A percentile compares a stretch with the other conserved stretches of the same genome.
Evolutionary conservation across 2,888 invertebrate genomes (phyloP).

Genomic region (Microdon myrmicae): DNA sequence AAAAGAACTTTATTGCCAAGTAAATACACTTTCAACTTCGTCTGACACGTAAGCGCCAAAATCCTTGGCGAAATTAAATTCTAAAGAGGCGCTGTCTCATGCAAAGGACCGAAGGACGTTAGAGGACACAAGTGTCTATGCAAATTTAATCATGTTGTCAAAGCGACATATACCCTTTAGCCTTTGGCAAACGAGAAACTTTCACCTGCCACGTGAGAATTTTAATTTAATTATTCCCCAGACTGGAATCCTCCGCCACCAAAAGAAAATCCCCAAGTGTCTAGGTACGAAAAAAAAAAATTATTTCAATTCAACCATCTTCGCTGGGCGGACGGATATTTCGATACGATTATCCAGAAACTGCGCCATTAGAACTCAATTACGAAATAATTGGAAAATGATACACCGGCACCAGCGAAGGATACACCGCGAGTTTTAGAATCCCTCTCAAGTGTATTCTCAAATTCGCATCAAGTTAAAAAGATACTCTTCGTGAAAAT

Average conservation of each 20-base stretch:
- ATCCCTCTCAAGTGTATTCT: slow-evolving; percentile 39
- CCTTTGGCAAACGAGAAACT: slow-evolving; percentile 35
- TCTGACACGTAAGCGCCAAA: slow-evolving; percentile 5
- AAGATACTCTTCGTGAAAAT: slow-evolving; percentile 28
- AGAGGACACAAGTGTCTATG: slow-evolving; percentile 36
- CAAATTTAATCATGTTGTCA: slow-evolving; percentile 50
- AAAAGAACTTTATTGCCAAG: too few species aligned
- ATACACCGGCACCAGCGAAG: slow-evolving; percentile 23
- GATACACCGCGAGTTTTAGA: background rate
- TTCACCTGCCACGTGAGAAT: slow-evolving; percentile 51
- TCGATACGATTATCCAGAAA: slow-evolving; percentile 29
- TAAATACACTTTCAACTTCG: background rate
- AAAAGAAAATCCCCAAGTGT: slow-evolving; percentile 21
- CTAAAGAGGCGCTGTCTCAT: slow-evolving; percentile 14
- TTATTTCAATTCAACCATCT: slow-evolving; percentile 20
- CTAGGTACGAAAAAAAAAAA: slow-evolving; percentile 16
- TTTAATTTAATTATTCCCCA: slow-evolving; percentile 51
- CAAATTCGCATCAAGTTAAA: slow-evolving; percentile 18
- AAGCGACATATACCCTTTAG: slow-evolving; percentile 29
- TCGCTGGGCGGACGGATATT: slow-evolving; percentile 12
- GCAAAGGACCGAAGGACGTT: slow-evolving; percentile 34
- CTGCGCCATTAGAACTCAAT: slow-evolving; percentile 43
- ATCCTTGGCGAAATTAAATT: slow-evolving; percentile 29
- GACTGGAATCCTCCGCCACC: slow-evolving; percentile 31
- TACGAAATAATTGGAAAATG: slow-evolving; percentile 50